Evolutionary conservation across 2,797 vertebrate species (phyloP).

Genomic region (Rachycentron canadum): DNA sequence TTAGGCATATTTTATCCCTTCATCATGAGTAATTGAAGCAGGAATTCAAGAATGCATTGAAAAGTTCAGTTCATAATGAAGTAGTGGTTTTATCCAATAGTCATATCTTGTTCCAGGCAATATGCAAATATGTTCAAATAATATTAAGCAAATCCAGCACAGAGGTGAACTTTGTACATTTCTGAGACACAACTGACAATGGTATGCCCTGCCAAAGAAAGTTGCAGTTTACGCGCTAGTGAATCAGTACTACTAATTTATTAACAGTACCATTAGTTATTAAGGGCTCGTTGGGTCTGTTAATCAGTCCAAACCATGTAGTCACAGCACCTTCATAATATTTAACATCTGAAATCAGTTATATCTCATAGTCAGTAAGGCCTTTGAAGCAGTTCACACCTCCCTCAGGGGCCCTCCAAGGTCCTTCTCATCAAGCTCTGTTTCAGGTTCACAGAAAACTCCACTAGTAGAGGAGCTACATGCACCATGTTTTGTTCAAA

Average conservation of each 20-base stretch:
- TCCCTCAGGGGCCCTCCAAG: constrained; percentile 23
- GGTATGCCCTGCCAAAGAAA: constrained; percentile 16
- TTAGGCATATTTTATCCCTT: constrained; percentile 13
- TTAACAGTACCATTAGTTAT: constrained; percentile 58
- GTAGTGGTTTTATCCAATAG: constrained; percentile 81
- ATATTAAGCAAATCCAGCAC: constrained; percentile 48
- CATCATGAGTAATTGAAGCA: constrained; percentile 18
- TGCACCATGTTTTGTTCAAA: constrained; percentile 63
- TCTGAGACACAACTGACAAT: constrained; percentile 32
- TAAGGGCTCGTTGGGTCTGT: constrained; percentile 23
- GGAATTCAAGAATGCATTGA: constrained; percentile 39
- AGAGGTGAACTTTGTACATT: constrained; percentile 61
- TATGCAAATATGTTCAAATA: constrained; percentile 44
- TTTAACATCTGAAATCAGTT: constrained; percentile 39
- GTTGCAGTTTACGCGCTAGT: constrained; percentile 46
- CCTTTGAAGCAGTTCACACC: constrained; percentile 52
- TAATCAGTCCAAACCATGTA: constrained; percentile 46
- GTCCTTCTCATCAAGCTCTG: constrained; percentile 46
- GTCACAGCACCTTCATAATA: constrained; percentile 68
- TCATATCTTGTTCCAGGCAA: constrained; percentile 53
- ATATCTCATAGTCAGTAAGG: constrained; percentile 54
- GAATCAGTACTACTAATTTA: constrained; percentile 52
- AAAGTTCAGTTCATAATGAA: constrained; percentile 56
- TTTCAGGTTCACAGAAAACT: constrained; percentile 67
- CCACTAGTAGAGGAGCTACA: constrained; percentile 52